Evolutionary conservation across 2,888 invertebrate genomes (phyloP).

Genomic region (Eupithecia insigniata): DNA sequence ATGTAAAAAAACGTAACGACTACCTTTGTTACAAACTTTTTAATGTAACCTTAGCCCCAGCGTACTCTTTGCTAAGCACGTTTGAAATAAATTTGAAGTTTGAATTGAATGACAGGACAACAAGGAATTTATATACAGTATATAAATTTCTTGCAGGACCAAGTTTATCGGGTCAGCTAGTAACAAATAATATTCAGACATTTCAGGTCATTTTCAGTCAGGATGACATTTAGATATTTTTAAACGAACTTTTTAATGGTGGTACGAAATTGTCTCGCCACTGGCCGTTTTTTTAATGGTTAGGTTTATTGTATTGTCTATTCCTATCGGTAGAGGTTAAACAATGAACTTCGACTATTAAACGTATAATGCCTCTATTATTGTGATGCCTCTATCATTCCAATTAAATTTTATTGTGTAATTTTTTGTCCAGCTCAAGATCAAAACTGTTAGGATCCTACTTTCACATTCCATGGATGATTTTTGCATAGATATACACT

Average conservation of each 20-base stretch:
- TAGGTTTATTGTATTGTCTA: not conserved
- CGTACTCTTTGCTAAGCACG: too few relatives aligned
- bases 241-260: not conserved
- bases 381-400: slow-evolving; percentile 13
- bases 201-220: not conserved
- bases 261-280: not conserved
- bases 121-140: too few relatives aligned
- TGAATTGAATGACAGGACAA: too few relatives aligned
- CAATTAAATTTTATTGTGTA: slow-evolving; percentile 29
- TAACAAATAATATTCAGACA: too few relatives aligned
- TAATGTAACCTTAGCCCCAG: too few relatives aligned
- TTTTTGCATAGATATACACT: slow-evolving; percentile 33
- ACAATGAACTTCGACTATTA: slow-evolving; percentile 8
- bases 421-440: slow-evolving; percentile 30
- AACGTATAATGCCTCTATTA: slow-evolving; percentile 11
- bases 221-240: not conserved
- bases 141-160: too few relatives aligned
- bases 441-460: slow-evolving; percentile 34
- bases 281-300: not conserved
- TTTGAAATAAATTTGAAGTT: too few relatives aligned
- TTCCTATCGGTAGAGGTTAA: not conserved
- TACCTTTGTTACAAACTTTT: too few relatives aligned
- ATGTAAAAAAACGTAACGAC: too few relatives aligned
- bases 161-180: too few relatives aligned
- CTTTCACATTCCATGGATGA: slow-evolving; percentile 38